These are phyloP conservation scores for Zapus hudsonius DNA, from an alignment of 2,113 vertebrate genomes.

Conservation along the genomic window DNA sequence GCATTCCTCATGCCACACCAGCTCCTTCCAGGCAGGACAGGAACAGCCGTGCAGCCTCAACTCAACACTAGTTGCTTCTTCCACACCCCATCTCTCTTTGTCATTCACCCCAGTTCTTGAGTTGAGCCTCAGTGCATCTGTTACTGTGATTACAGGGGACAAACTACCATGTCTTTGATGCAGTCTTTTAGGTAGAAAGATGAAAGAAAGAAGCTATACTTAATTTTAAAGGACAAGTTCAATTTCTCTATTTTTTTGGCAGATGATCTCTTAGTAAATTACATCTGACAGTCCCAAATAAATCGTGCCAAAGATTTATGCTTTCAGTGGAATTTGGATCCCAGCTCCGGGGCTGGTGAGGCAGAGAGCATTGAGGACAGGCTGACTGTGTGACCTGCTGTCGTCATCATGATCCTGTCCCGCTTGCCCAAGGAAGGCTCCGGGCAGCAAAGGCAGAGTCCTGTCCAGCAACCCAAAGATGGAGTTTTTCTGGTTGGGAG, in stretches of 20 bases:
- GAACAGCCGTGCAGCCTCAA: neutral
- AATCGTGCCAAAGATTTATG: constrained; percentile 82
- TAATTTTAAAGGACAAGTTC: constrained; percentile 84
- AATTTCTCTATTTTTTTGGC: constrained; percentile 79
- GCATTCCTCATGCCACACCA: neutral
- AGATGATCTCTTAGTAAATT: constrained; percentile 82
- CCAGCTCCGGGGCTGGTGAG: constrained; percentile 65
- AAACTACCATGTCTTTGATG: constrained; percentile 70
- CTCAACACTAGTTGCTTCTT: constrained; percentile 12
- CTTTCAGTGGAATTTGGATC: constrained; percentile 66
- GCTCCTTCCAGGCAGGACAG: rapidly evolving
- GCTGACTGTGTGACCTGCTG: constrained; percentile 67
- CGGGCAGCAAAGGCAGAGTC: neutral
- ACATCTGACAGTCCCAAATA: constrained; percentile 84
- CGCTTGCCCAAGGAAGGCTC: neutral
- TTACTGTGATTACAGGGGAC: neutral
- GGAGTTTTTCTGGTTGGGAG: constrained; percentile 67
- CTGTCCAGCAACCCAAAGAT: neutral
- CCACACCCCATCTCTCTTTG: neutral
- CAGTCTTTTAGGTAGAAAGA: constrained; percentile 78
- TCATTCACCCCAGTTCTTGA: neutral
- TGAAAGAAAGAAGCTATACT: constrained; percentile 80
- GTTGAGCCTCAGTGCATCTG: neutral
- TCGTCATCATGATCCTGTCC: neutral
- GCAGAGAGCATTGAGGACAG: constrained; percentile 71